A percentile compares a stretch with the other conserved stretches of the same genome.
phyloP scores from a whole-genome alignment of 2,888 invertebrate genomes.

The Dorcus parallelipipedus region DNA sequence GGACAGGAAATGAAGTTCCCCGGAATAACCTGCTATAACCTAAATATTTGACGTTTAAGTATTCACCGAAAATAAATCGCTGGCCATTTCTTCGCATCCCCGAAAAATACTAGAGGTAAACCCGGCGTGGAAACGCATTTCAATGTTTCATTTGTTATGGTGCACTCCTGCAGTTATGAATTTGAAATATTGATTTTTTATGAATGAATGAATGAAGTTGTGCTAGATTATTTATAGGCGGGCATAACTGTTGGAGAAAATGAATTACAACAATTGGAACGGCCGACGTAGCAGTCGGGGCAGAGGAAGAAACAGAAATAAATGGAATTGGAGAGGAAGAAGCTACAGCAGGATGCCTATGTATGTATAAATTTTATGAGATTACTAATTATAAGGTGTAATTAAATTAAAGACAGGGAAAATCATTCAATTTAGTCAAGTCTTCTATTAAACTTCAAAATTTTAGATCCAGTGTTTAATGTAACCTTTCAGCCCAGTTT shows the following conservation, averaged over 20 bases:
- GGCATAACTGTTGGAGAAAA: not conserved
- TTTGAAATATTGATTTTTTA: not conserved
- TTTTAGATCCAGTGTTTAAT: too few species aligned
- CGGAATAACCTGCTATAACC: not conserved
- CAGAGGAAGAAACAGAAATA: constrained; percentile 13
- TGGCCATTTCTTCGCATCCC: too few species aligned
- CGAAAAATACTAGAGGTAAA: too few species aligned
- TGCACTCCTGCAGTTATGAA: too few species aligned
- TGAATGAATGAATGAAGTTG: not conserved
- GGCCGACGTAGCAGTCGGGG: constrained; percentile 11
- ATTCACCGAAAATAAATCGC: not conserved
- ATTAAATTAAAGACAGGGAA: not conserved
- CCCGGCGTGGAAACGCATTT: too few species aligned
- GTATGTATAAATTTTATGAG: not conserved
- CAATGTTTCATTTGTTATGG: too few species aligned
- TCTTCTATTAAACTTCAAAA: too few species aligned
- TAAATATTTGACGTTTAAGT: not conserved
- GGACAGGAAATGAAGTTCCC: too few species aligned
- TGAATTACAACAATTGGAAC: constrained; percentile 18
- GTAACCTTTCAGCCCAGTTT: too few species aligned
- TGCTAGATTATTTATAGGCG: not conserved
- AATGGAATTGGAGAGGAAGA: constrained; percentile 12
- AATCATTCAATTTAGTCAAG: too few species aligned
- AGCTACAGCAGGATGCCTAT: constrained; percentile 13
- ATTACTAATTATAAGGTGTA: not conserved